Evolutionary conservation across 2,797 vertebrate species (phyloP).

Genomic region (Heteromormyrus szaboi): DNA sequence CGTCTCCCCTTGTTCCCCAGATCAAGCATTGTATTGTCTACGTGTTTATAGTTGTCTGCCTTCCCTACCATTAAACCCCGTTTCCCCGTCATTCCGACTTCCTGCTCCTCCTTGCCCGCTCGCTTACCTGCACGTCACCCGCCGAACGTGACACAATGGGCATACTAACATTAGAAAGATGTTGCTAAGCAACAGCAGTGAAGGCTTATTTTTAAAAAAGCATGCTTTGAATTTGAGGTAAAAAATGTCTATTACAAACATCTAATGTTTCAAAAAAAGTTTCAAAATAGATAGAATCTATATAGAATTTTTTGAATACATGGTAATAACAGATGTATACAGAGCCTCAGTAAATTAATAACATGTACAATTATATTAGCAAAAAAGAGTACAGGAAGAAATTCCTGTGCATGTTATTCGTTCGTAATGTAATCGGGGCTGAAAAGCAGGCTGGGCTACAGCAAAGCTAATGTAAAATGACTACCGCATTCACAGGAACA

Average conservation of each 20-base stretch:
- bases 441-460: not conserved
- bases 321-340: not conserved
- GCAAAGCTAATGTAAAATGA: not conserved
- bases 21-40: too few species aligned
- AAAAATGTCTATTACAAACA: not conserved
- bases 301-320: not conserved
- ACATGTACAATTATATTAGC: not conserved
- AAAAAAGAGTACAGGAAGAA: not conserved
- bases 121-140: too few species aligned
- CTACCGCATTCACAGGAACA: not conserved
- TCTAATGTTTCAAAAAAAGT: not conserved
- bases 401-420: not conserved
- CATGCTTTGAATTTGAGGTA: not conserved
- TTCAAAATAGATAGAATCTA: not conserved
- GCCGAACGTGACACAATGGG: not conserved
- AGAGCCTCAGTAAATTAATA: not conserved
- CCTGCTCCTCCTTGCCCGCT: too few species aligned
- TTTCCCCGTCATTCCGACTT: too few species aligned
- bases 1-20: too few species aligned
- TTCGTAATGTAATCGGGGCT: not conserved
- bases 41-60: too few species aligned
- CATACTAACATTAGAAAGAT: not conserved
- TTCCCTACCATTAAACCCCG: too few species aligned
- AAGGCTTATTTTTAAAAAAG: not conserved
- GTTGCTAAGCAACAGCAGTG: slow-evolving; percentile 1